Evolutionary conservation across 2,113 vertebrate genomes (phyloP).

Genomic region (Ophthalmolycus amberensis): DNA sequence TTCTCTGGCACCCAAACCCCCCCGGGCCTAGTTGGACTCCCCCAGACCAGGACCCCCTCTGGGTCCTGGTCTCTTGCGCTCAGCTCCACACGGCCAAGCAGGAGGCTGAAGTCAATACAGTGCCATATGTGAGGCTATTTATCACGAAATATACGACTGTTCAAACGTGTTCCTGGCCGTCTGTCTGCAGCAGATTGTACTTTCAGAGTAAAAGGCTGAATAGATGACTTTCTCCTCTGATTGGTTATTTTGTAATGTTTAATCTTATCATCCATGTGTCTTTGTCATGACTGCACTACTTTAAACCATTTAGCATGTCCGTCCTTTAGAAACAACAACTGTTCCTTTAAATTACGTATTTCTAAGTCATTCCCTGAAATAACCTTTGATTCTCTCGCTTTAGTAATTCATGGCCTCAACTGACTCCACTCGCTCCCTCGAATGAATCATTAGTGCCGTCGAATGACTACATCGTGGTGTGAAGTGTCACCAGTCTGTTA

Average conservation of each 20-base stretch:
- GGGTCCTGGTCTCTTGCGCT: constrained; percentile 50
- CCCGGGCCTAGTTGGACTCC: too few species aligned
- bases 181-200: too few species aligned
- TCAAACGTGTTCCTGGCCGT: neutral
- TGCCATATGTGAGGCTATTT: constrained; percentile 42
- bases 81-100: constrained; percentile 46
- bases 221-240: constrained; percentile 3
- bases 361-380: neutral
- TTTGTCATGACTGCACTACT: neutral
- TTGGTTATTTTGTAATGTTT: too few species aligned
- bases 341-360: neutral
- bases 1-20: constrained; percentile 22
- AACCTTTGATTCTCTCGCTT: constrained; percentile 32
- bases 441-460: constrained; percentile 34
- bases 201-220: neutral
- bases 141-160: neutral
- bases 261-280: too few species aligned
- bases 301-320: neutral
- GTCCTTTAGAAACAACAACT: neutral
- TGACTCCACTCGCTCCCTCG: constrained; percentile 11
- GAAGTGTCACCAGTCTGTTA: constrained; percentile 8
- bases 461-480: constrained; percentile 27
- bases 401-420: constrained; percentile 12
- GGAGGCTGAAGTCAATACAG: constrained; percentile 44
- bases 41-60: constrained; percentile 44